phyloP scores from a whole-genome alignment of 2,797 vertebrate genomes.

The Rhinichthys osculus region DNA sequence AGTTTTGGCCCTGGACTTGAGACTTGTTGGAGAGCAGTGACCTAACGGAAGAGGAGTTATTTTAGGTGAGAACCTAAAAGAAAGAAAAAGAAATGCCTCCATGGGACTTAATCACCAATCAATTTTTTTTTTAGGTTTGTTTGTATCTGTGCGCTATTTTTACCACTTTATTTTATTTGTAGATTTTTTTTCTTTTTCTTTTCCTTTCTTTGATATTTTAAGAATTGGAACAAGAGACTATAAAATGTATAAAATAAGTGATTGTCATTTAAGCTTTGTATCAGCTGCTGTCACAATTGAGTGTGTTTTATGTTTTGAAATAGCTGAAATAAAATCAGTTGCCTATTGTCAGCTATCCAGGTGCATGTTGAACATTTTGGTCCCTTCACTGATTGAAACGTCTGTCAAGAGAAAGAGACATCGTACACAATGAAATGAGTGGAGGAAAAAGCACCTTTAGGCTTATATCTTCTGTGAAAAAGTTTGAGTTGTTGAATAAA shows the following conservation, averaged over 20 bases:
- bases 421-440: conserved; percentile 34
- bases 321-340: conserved; percentile 83
- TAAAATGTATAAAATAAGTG: conserved; percentile 87
- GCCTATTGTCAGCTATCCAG: conserved; percentile 86
- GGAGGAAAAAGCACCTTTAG: conserved; percentile 60
- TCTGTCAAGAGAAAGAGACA: conserved; percentile 45
- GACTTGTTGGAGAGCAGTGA: conserved; percentile 45
- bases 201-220: conserved; percentile 81
- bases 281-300: conserved; percentile 89
- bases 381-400: conserved; percentile 78
- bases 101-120: conserved; percentile 66
- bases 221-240: conserved; percentile 78
- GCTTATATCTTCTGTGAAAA: conserved; percentile 81
- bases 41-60: conserved; percentile 20
- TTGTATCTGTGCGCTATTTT: conserved; percentile 88
- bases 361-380: conserved; percentile 90
- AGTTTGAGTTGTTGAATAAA: conserved; percentile 86
- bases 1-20: conserved; percentile 63
- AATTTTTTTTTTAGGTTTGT: conserved; percentile 75
- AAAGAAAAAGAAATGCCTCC: conserved; percentile 40
- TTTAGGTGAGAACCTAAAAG: conserved; percentile 40
- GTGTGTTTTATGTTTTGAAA: conserved; percentile 78
- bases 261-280: conserved; percentile 84
- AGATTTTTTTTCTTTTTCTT: conserved; percentile 74
- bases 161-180: conserved; percentile 86